Evolutionary conservation across 2,888 invertebrate genomes (phyloP), one percentile per base, ranked within the genome.

Genomic region (Nymphalis urticae): DNA sequence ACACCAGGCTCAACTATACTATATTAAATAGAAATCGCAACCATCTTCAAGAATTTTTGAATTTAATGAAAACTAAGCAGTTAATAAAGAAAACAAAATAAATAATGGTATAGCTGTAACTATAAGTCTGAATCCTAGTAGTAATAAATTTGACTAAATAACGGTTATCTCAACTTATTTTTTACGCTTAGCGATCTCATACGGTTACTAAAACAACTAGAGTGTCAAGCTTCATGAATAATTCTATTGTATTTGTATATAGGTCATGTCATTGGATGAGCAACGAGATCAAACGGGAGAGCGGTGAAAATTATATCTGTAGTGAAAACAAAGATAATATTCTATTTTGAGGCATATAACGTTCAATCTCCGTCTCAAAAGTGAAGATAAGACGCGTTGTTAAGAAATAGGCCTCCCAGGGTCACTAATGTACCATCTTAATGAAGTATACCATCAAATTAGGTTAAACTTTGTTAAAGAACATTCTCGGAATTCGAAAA

Each of bases 211-310:
- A 80, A 77, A 75, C 79, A 75, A 77, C 74, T 72, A 71, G 79
- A 82, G 79, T 80, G 83, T 82, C 78, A 77, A 74, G 74, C 70
- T 77, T 84, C 81, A 84, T 88, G 86, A 89, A 88, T 86, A 86
- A 87, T 85, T 85, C 85, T 82, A 84, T 85, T 85, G 83, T 85
- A 77, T 80, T 78, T 79, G 84, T 85, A 88, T 86, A 87, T 90
- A 82, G 90, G 89, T 88, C 89, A 87, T 76, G 80, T 79, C 78
- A 80, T 70, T 72, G 64, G 69, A 62, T 69, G 53, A 65, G 62
- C 66, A 68, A 64, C 61, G 70, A 70, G 66, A 79, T 80, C 80
- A 77, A 81, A 79, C 75, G 76, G 73, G 76, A 75, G 75, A 76
- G 76, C 77, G 77, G 76, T 75, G 75, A 73, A 79, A 79, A 80